A percentile compares a stretch with the other conserved stretches of the same genome.
Conservation (phyloP, 2,113 vertebrate genomes). For the Ophiodon elongatus region DNA sequence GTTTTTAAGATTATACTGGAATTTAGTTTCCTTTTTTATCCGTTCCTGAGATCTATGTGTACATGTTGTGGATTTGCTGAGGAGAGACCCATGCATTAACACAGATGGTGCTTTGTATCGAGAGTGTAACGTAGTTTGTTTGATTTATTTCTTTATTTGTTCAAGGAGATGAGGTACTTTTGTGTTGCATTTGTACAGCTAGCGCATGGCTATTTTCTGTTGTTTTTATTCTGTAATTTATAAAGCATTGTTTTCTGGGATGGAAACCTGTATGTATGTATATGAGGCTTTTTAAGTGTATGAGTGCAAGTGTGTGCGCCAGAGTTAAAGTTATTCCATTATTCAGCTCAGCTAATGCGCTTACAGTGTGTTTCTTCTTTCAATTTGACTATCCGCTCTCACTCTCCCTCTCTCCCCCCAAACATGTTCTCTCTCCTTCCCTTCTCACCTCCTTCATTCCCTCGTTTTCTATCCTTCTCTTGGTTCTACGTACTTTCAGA, state of each 20-base stretch:
- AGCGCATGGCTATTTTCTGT: slow-evolving; percentile 67
- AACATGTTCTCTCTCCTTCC: slow-evolving; percentile 26
- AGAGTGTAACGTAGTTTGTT: slow-evolving; percentile 35
- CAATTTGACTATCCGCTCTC: slow-evolving; percentile 60
- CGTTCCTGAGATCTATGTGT: slow-evolving; percentile 48
- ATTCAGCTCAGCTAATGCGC: slow-evolving; percentile 64
- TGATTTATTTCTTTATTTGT: slow-evolving; percentile 13
- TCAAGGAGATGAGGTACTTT: slow-evolving; percentile 35
- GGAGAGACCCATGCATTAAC: slow-evolving; percentile 43
- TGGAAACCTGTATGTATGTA: slow-evolving; percentile 56
- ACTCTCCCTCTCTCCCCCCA: slow-evolving; percentile 24
- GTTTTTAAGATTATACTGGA: slow-evolving; percentile 59
- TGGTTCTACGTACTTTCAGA: slow-evolving; percentile 8
- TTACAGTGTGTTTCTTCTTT: slow-evolving; percentile 62
- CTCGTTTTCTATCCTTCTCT: slow-evolving; percentile 16
- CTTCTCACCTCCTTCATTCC: slow-evolving; percentile 30
- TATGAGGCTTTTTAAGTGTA: slow-evolving; percentile 25
- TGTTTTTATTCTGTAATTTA: slow-evolving; percentile 69
- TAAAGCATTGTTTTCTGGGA: slow-evolving; percentile 56
- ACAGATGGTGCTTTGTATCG: slow-evolving; percentile 62
- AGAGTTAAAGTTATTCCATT: slow-evolving; percentile 68
- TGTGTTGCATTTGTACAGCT: slow-evolving; percentile 65
- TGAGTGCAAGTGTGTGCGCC: neutral
- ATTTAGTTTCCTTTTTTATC: slow-evolving; percentile 30
- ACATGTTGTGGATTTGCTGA: slow-evolving; percentile 48